These are phyloP conservation scores for Pissodes strobi DNA, from an alignment of 1,140 invertebrate species.

Conservation along the genomic window DNA sequence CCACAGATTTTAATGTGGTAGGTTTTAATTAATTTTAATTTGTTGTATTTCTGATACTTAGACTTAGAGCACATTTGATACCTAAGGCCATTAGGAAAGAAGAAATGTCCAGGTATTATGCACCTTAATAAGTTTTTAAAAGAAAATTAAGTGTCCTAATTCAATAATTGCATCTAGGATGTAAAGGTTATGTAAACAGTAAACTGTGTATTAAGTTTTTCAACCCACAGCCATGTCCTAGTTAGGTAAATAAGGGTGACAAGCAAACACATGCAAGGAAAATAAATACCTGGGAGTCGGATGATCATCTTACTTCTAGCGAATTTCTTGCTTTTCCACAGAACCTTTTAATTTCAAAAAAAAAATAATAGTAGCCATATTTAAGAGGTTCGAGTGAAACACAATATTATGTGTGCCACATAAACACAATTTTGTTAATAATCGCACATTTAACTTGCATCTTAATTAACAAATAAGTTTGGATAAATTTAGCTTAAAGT, in stretches of 20 bases:
- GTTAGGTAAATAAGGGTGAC: conserved; percentile 22
- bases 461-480: conserved; percentile 10
- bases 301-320: conserved; percentile 41
- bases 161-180: conserved; percentile 4
- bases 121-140: conserved; percentile 5
- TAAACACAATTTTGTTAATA: conserved; percentile 35
- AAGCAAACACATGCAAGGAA: conserved; percentile 13
- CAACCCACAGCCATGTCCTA: conserved; percentile 17
- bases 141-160: background rate
- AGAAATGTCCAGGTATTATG: no score
- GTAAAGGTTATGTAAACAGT: conserved; percentile 26
- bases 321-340: conserved; percentile 17
- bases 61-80: no score
- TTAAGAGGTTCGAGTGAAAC: conserved; percentile 46
- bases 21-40: no score
- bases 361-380: conserved; percentile 49
- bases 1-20: no score
- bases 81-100: no score
- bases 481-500: conserved; percentile 8
- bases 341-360: conserved; percentile 37
- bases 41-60: no score
- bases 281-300: conserved; percentile 45
- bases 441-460: conserved; percentile 13
- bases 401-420: conserved; percentile 47
- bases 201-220: background rate